Conservation (phyloP, 2,113 vertebrate species). For the Chionomys nivalis region DNA sequence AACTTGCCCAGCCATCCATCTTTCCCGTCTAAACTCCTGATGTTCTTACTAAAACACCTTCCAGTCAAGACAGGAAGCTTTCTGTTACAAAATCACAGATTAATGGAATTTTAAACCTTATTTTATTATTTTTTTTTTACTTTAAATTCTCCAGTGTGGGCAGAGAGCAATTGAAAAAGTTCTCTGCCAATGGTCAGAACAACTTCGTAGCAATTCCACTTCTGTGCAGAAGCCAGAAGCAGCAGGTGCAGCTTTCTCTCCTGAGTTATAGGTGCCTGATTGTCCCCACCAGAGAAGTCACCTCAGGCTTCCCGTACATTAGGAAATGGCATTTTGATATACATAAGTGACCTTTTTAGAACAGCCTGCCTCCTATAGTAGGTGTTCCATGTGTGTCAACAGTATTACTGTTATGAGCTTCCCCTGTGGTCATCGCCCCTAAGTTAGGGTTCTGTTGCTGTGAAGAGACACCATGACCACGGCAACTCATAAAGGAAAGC, state of each 20-base stretch:
- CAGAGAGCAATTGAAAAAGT: constrained; percentile 41
- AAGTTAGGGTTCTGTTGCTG: neutral
- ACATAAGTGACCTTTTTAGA: neutral
- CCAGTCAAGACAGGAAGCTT: constrained; percentile 1
- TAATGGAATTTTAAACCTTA: constrained; percentile 63
- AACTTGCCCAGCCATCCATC: neutral
- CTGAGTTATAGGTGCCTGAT: neutral
- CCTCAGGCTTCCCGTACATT: neutral
- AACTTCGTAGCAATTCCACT: constrained; percentile 24
- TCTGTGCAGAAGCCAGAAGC: constrained; percentile 23
- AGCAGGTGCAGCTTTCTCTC: neutral
- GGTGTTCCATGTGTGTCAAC: neutral
- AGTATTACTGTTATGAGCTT: neutral
- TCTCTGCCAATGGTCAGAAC: constrained; percentile 53
- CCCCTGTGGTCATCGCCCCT: neutral
- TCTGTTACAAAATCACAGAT: constrained; percentile 53
- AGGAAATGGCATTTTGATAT: neutral
- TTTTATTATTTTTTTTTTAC: neutral
- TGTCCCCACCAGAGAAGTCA: neutral
- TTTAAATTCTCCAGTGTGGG: constrained; percentile 33
- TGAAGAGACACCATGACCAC: neutral
- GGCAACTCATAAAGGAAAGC: neutral
- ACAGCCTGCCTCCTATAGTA: neutral
- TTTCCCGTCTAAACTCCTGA: constrained; percentile 18
- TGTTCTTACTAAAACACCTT: constrained; percentile 29